phyloP scores from a whole-genome alignment of 2,797 vertebrate genomes.

The Miichthys miiuy region DNA sequence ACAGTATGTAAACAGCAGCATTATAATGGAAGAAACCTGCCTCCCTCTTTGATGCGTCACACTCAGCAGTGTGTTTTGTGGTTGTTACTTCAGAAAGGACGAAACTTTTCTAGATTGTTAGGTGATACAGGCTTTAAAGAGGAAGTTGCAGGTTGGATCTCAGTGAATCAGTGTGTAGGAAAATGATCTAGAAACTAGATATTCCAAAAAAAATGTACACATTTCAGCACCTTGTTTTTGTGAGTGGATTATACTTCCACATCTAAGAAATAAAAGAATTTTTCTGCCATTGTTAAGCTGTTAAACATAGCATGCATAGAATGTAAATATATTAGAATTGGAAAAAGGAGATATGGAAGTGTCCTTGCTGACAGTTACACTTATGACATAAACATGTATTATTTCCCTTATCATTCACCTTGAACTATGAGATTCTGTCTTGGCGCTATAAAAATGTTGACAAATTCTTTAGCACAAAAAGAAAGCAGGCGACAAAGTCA shows the following conservation, averaged over 20 bases:
- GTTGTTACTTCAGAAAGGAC: slow-evolving; percentile 4
- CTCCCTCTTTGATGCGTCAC: slow-evolving; percentile 18
- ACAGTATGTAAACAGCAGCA: slow-evolving; percentile 46
- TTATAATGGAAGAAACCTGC: slow-evolving; percentile 36
- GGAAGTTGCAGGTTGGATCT: no score
- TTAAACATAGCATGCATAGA: not conserved
- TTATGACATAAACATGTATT: not conserved
- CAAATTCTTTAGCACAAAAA: not conserved
- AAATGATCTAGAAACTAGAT: no score
- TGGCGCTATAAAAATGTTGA: not conserved
- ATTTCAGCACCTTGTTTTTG: not conserved
- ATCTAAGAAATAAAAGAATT: not conserved
- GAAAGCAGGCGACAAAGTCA: slow-evolving; percentile 9
- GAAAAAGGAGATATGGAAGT: slow-evolving; percentile 3
- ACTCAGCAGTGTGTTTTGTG: not conserved
- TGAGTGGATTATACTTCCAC: no score
- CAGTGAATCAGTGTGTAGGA: no score
- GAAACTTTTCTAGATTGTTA: not conserved
- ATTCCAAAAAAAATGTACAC: no score
- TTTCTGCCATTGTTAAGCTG: not conserved
- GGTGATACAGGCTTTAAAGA: not conserved
- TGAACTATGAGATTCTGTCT: slow-evolving; percentile 2
- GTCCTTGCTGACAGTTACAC: not conserved
- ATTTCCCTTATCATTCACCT: not conserved
- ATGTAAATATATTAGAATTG: slow-evolving; percentile 5